Conservation (phyloP, 2,797 vertebrate genomes). For the Cephalopachus bancanus region DNA sequence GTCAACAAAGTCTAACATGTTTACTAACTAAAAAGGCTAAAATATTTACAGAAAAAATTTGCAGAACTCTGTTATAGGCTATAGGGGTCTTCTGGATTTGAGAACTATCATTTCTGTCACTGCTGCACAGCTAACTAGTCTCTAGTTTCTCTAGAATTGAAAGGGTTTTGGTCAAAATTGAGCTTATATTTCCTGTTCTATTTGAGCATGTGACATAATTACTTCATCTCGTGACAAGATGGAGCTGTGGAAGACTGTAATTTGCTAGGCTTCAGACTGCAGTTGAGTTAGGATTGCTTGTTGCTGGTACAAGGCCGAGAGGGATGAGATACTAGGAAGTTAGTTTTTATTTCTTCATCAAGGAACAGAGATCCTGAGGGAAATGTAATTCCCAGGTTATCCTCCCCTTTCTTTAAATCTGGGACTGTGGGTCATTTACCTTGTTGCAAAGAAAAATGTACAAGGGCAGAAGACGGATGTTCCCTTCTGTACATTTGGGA, state of each 20-base stretch:
- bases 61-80: background rate
- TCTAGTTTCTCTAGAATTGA: conserved; percentile 24
- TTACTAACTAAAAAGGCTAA: background rate
- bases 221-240: background rate
- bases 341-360: conserved; percentile 7
- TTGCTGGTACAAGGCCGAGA: background rate
- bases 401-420: background rate
- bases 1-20: background rate
- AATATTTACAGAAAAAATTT: background rate
- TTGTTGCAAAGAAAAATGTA: background rate
- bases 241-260: background rate
- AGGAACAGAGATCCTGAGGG: background rate
- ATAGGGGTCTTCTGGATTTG: background rate
- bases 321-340: background rate
- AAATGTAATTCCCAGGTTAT: background rate
- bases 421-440: background rate
- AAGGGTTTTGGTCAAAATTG: background rate
- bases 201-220: background rate
- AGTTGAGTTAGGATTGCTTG: background rate
- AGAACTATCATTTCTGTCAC: background rate
- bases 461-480: background rate
- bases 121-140: background rate
- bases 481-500: background rate
- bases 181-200: background rate
- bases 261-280: background rate